Evolutionary conservation across 2,888 invertebrate species (phyloP), one percentile per base, ranked within the genome.

Genomic region (Hylaea fasciaria): DNA sequence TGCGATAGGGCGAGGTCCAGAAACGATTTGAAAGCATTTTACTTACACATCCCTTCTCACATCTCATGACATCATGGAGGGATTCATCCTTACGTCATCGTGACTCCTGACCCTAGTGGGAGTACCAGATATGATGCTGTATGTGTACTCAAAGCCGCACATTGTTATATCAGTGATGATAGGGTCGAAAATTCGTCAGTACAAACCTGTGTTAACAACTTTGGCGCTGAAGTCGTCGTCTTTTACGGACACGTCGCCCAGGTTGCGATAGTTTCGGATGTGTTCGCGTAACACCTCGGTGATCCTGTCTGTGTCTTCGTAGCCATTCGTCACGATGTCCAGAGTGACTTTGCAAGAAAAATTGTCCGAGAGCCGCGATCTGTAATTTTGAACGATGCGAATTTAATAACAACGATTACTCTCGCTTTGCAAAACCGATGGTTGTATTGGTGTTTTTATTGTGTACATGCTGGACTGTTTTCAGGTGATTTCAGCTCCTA

Each of bases 341-440:
- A 96, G 81, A 0, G 95, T 95, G 17, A 95, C 95, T 77, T 94
- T 93, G 54, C 94, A 94, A 9, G 93, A 91, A 76, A 95, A 95
- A 41, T 89, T 83, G 71, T 95, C 95, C 1, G 83, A 80, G n/a
- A 91, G 82, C 2, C 88, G 80, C 0, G 93, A 92, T 69, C 94
- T 94, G 83, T 4, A 91, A 88, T 54, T 5, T 2, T 1, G 37
- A 37, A n/a, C 12, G n/a, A 37, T 37, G 10, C 11, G n/a, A 37
- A n/a, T 37, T 12, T 37, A 37, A 32, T 2, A 32, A 32, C 9
- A 7, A 32, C n/a, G n/a, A 10, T 37, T 10, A n/a, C 10, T 2
- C 11, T n/a, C 11, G 12, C n/a, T 3, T n/a, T 37, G n/a, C 5
- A 35, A 35, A 35, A 11, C 2, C 5, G 2, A 35, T 35, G n/a